Conservation (phyloP, 2,797 vertebrate genomes). For the Phaenicophaeus curvirostris region DNA sequence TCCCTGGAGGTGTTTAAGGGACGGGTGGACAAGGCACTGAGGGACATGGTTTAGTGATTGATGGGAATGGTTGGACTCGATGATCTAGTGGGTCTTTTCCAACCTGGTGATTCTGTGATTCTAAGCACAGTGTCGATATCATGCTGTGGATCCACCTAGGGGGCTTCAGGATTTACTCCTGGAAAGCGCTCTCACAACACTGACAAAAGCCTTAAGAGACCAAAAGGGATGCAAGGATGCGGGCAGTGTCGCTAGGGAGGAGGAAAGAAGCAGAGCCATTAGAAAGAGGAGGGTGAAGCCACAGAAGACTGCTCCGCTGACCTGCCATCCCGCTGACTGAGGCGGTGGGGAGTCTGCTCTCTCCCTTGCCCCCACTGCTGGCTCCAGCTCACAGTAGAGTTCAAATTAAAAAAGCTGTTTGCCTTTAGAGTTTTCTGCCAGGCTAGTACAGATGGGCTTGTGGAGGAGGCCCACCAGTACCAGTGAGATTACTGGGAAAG, state of each 20-base stretch:
- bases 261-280: neutral
- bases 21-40: no score
- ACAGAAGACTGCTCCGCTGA: neutral
- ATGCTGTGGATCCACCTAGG: neutral
- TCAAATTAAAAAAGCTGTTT: neutral
- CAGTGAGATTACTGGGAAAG: neutral
- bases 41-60: no score
- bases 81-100: no score
- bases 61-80: no score
- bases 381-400: rapidly evolving
- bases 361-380: neutral
- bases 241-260: neutral
- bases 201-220: neutral
- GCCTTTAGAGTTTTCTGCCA: neutral
- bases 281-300: neutral
- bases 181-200: neutral
- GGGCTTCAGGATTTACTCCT: constrained; percentile 18
- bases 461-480: neutral
- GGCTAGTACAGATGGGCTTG: neutral
- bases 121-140: neutral
- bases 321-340: rapidly evolving
- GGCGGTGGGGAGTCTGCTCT: neutral
- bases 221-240: neutral
- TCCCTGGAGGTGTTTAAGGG: no score
- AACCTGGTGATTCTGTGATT: no score